Conservation (phyloP, 2,888 invertebrate genomes). For the Philereme vetulata region DNA sequence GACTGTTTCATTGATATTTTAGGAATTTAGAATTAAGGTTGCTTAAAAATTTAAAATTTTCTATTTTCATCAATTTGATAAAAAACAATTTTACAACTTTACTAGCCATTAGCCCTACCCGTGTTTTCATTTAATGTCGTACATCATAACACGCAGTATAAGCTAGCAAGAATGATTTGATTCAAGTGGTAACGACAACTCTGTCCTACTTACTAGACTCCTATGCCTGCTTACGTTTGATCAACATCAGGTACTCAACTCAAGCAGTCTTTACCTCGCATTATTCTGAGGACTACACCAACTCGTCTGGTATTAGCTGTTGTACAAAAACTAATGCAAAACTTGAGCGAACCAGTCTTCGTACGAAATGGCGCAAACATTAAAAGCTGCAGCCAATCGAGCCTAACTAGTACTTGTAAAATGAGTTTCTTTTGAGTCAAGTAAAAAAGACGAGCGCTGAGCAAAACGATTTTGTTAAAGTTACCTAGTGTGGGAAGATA, state of each 20-base stretch:
- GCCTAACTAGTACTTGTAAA: conserved; percentile 4
- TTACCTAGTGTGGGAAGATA: conserved; percentile 8
- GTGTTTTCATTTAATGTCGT: no score
- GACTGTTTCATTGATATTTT: no score
- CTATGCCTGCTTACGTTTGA: not conserved
- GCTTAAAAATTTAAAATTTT: no score
- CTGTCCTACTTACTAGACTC: no score
- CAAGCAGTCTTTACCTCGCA: not conserved
- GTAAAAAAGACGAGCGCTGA: not conserved
- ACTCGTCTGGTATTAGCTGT: not conserved
- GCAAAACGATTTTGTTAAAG: conserved; percentile 1
- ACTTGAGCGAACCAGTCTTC: conserved; percentile 27
- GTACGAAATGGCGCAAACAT: conserved; percentile 20
- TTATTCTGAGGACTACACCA: conserved; percentile 3
- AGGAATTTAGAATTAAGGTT: no score
- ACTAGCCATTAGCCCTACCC: no score
- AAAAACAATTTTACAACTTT: no score
- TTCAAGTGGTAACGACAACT: no score
- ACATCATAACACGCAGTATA: no score
- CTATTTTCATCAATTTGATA: no score
- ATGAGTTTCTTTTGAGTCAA: conserved; percentile 4
- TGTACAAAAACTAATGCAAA: conserved; percentile 34
- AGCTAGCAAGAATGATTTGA: no score
- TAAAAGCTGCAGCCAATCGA: conserved; percentile 16
- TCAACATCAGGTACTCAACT: not conserved